phyloP scores from a whole-genome alignment of 2,797 vertebrate genomes.

The Oreonectes daqikongensis region DNA sequence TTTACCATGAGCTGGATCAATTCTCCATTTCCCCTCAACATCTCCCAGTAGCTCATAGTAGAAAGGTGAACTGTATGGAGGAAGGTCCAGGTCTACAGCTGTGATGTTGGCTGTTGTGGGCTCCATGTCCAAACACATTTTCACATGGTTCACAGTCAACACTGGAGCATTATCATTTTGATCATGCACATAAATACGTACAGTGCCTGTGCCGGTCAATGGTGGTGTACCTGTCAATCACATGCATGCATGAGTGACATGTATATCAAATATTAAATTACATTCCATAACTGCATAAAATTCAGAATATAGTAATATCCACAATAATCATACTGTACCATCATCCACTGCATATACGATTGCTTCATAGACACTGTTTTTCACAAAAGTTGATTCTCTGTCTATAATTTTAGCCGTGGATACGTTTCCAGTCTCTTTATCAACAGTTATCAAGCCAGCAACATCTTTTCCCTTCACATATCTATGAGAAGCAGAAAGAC shows the following conservation, averaged over 20 bases:
- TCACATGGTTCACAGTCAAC: conserved; percentile 29
- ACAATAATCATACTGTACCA: conserved; percentile 55
- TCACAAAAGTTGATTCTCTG: conserved; percentile 62
- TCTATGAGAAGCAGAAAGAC: conserved; percentile 46
- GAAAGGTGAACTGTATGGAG: conserved; percentile 71
- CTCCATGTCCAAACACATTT: conserved; percentile 53
- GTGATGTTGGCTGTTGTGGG: conserved; percentile 45
- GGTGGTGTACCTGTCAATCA: conserved; percentile 65
- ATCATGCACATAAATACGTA: conserved; percentile 61
- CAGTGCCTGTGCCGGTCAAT: conserved; percentile 58
- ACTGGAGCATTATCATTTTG: conserved; percentile 63
- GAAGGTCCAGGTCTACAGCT: conserved; percentile 59
- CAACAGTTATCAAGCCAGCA: conserved; percentile 60
- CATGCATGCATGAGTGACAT: too few species aligned
- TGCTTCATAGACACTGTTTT: conserved; percentile 56
- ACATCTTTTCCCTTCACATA: conserved; percentile 59
- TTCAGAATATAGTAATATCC: neutral
- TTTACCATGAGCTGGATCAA: conserved; percentile 67
- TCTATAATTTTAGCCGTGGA: conserved; percentile 58
- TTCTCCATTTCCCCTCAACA: conserved; percentile 65
- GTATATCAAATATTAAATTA: too few species aligned
- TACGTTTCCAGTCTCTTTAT: conserved; percentile 61
- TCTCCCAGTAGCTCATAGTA: conserved; percentile 66
- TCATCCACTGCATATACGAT: conserved; percentile 62
- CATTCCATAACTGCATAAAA: too few species aligned